These are phyloP conservation scores for Phaenicophaeus curvirostris DNA, from an alignment of 2,797 vertebrate species.

Conservation along the genomic window DNA sequence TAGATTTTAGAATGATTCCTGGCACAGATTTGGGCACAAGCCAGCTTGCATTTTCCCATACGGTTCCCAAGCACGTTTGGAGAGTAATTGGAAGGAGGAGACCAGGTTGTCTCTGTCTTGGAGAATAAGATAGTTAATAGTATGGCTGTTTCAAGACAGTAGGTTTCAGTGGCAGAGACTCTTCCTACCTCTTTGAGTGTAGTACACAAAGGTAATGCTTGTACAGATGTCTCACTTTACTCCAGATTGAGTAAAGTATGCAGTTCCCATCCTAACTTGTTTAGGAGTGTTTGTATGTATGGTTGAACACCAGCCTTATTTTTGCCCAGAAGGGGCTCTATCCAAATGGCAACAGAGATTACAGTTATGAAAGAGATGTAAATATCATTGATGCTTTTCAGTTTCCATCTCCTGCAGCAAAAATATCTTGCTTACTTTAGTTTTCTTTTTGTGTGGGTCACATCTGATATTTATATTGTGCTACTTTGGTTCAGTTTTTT, in stretches of 20 bases:
- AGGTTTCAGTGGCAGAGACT: not conserved
- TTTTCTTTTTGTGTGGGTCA: not conserved
- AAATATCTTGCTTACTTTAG: not conserved
- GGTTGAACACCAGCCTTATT: not conserved
- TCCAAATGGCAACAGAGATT: not conserved
- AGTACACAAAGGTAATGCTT: rapidly evolving
- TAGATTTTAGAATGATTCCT: slow-evolving; percentile 9
- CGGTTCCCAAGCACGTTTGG: not conserved
- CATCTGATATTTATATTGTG: not conserved
- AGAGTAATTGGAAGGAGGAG: not conserved
- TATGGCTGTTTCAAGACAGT: not conserved
- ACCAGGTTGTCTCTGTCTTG: not conserved
- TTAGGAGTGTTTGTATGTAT: not conserved
- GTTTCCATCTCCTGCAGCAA: not conserved
- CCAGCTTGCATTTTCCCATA: not conserved
- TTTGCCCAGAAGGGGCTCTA: not conserved
- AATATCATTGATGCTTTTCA: not conserved
- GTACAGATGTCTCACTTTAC: not conserved
- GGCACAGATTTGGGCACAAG: not conserved
- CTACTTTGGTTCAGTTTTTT: not conserved
- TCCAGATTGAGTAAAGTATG: not conserved
- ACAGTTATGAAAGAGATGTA: not conserved
- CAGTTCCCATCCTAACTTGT: not conserved
- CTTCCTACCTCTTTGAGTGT: not conserved
- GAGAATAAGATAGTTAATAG: not conserved